These are phyloP conservation scores for Pseudanteris insignis DNA, from an alignment of 2,888 invertebrate species.

Conservation along the genomic window DNA sequence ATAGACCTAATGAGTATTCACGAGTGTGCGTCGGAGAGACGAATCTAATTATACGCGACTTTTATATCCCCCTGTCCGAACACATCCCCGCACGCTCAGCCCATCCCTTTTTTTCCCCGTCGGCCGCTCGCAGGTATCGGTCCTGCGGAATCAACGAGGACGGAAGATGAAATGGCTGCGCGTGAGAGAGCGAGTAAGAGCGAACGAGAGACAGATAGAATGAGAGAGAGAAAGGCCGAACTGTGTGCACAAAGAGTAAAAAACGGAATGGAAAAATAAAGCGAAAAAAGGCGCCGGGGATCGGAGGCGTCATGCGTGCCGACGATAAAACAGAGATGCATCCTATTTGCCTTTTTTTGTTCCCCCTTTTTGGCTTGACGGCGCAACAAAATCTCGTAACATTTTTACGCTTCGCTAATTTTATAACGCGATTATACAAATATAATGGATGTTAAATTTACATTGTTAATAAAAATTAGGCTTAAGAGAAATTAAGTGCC, in stretches of 20 bases:
- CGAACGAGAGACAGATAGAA: too few relatives aligned
- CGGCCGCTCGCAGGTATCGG: constrained; percentile 37
- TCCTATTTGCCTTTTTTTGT: constrained; percentile 15
- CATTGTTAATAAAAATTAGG: constrained; percentile 26
- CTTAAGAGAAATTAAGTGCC: constrained; percentile 8
- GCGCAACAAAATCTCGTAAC: constrained; percentile 19
- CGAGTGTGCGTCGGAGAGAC: constrained; percentile 39
- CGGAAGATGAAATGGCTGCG: background rate
- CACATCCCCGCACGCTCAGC: constrained; percentile 38
- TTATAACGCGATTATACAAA: constrained; percentile 26
- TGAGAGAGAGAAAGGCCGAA: too few relatives aligned
- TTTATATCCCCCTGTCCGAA: constrained; percentile 45
- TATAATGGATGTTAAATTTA: constrained; percentile 6
- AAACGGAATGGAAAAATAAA: constrained; percentile 12
- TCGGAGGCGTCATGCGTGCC: constrained; percentile 23
- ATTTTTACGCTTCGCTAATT: constrained; percentile 21
- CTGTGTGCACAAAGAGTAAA: constrained; percentile 19
- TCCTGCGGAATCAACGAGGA: constrained; percentile 9
- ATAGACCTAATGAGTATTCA: constrained; percentile 43
- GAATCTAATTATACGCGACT: constrained; percentile 46
- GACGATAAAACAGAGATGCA: constrained; percentile 29
- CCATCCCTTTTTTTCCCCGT: constrained; percentile 46
- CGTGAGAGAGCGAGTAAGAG: constrained; percentile 7
- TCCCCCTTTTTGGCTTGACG: constrained; percentile 9
- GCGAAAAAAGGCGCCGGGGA: constrained; percentile 11